A percentile compares a stretch with the other conserved stretches of the same genome.
Evolutionary conservation across 2,888 invertebrate species (phyloP).

Genomic region (Ophion costatus): DNA sequence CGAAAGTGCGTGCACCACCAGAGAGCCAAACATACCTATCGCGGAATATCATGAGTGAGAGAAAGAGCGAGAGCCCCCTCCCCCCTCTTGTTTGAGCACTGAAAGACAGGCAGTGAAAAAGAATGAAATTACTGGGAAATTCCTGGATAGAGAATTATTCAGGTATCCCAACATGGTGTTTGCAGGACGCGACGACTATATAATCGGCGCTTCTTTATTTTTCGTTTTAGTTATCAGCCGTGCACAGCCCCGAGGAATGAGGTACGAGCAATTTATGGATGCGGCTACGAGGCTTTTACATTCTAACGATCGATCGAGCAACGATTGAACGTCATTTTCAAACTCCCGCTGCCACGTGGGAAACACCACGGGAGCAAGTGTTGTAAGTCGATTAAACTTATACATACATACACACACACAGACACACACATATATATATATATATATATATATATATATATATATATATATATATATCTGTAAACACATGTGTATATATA

Average conservation of each 20-base stretch:
- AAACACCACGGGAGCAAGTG: constrained; percentile 48
- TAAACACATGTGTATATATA: no score
- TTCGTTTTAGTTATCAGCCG: constrained; percentile 59
- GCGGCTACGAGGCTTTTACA: constrained; percentile 62
- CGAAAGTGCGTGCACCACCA: not conserved
- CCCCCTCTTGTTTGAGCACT: constrained; percentile 1
- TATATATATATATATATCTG: not conserved
- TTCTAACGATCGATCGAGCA: constrained; percentile 61
- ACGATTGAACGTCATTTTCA: constrained; percentile 53
- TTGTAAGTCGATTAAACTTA: constrained; percentile 65
- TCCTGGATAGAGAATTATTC: constrained; percentile 15
- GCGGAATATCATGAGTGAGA: not conserved
- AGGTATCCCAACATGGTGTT: constrained; percentile 20
- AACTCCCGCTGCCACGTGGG: constrained; percentile 18
- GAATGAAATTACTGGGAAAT: constrained; percentile 4
- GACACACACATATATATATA: constrained; percentile 7
- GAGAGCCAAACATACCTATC: not conserved
- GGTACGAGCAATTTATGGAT: constrained; percentile 63
- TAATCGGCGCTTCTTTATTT: constrained; percentile 42
- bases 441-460: not conserved
- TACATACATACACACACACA: constrained; percentile 35
- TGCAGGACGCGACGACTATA: constrained; percentile 34
- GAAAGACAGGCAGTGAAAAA: constrained; percentile 11
- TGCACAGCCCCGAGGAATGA: constrained; percentile 34
- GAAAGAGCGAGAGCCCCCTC: no score